Evolutionary conservation across 2,888 invertebrate species (phyloP).

Genomic region (Amphipyra tragopoginis): DNA sequence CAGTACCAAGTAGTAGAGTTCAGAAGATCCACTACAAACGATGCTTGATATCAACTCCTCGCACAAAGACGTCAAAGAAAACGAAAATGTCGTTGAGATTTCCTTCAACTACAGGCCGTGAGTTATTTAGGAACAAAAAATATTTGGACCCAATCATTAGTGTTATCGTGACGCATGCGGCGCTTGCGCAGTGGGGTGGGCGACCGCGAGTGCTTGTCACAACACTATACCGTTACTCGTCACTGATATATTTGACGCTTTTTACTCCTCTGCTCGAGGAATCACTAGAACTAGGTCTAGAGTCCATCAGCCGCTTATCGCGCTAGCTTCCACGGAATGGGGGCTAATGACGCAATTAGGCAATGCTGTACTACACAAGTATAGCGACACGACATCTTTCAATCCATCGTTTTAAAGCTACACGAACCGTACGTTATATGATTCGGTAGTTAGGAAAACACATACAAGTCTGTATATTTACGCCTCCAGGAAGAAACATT

Average conservation of each 20-base stretch:
- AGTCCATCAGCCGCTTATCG: background rate
- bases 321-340: slow-evolving; percentile 2
- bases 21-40: background rate
- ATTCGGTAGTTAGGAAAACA: background rate
- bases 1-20: background rate
- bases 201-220: slow-evolving; percentile 1
- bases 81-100: no score
- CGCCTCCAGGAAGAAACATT: background rate
- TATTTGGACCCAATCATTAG: no score
- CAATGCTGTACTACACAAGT: background rate
- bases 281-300: background rate
- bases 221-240: slow-evolving; percentile 5
- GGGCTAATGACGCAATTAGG: slow-evolving; percentile 5
- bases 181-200: background rate
- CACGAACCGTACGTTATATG: no score
- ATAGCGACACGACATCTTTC: background rate
- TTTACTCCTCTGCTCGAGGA: slow-evolving; percentile 7
- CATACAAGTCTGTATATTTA: no score
- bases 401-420: background rate
- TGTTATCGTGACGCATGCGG: no score
- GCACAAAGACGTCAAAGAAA: no score
- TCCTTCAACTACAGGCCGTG: no score
- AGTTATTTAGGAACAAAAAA: no score
- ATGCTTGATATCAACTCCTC: no score
- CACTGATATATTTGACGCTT: slow-evolving; percentile 19